phyloP scores from a whole-genome alignment of 2,888 invertebrate species.

The Gibbula magus region DNA sequence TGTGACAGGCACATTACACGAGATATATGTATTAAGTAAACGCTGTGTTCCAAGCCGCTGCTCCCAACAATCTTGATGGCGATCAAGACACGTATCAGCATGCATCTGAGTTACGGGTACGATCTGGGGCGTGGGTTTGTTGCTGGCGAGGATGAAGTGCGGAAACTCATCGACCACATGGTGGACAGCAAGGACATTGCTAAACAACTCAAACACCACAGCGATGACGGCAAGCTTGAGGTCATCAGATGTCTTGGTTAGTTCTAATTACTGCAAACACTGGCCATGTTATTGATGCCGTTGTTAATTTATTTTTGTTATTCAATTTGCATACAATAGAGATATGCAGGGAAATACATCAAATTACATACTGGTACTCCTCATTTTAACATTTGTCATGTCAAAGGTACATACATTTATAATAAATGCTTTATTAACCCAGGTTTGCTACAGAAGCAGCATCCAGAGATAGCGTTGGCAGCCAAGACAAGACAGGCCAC shows the following conservation, averaged over 20 bases:
- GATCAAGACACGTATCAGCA: slow-evolving; percentile 79
- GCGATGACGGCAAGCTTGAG: slow-evolving; percentile 60
- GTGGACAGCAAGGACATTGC: slow-evolving; percentile 74
- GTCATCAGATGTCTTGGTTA: slow-evolving; percentile 70
- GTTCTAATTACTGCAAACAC: slow-evolving; percentile 8
- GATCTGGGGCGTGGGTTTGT: slow-evolving; percentile 82
- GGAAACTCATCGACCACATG: slow-evolving; percentile 78
- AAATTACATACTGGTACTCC: too few relatives aligned
- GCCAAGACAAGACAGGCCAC: slow-evolving; percentile 82
- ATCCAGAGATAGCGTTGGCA: slow-evolving; percentile 79
- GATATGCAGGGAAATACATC: too few relatives aligned
- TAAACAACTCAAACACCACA: slow-evolving; percentile 59
- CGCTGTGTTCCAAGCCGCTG: slow-evolving; percentile 47
- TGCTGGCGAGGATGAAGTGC: slow-evolving; percentile 80
- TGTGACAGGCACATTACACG: too few relatives aligned
- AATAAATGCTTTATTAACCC: neutral
- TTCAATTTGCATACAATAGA: too few relatives aligned
- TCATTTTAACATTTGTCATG: too few relatives aligned
- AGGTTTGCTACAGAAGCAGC: slow-evolving; percentile 78
- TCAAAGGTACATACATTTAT: neutral
- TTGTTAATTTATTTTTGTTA: too few relatives aligned
- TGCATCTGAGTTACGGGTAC: slow-evolving; percentile 80
- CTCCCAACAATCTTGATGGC: slow-evolving; percentile 78
- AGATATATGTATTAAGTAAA: too few relatives aligned
- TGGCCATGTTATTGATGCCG: neutral